phyloP scores from a whole-genome alignment of 2,113 vertebrate species.

The Pycnonotus jocosus region DNA sequence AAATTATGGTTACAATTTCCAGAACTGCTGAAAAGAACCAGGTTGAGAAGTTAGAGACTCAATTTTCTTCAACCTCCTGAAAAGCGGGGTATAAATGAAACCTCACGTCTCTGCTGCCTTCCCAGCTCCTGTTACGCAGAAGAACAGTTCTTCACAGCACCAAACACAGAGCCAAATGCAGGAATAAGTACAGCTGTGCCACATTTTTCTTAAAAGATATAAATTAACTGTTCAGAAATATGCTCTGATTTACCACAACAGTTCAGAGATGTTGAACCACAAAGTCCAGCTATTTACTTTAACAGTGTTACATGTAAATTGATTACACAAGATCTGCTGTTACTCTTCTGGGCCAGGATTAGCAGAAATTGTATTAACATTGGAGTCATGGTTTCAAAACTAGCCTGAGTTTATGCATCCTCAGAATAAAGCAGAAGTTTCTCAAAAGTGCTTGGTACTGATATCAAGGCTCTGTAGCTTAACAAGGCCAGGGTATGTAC shows the following conservation, averaged over 20 bases:
- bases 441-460: not conserved
- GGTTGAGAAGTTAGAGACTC: not conserved
- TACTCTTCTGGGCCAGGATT: not conserved
- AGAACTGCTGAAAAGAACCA: not conserved
- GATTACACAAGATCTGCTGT: not conserved
- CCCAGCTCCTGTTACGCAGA: not conserved
- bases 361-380: not conserved
- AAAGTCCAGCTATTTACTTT: not conserved
- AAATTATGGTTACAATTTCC: not conserved
- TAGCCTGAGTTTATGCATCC: not conserved
- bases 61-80: not conserved
- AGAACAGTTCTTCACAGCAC: not conserved
- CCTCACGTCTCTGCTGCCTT: not conserved
- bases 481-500: not conserved
- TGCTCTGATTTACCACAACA: not conserved
- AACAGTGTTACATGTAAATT: not conserved
- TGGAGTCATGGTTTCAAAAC: not conserved
- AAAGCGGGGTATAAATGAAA: not conserved
- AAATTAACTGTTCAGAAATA: not conserved
- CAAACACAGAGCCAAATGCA: not conserved
- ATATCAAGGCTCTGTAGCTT: not conserved
- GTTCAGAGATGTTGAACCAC: not conserved
- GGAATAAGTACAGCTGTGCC: not conserved
- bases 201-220: not conserved
- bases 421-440: not conserved